These are phyloP conservation scores for Okamejei kenojei DNA, from an alignment of 2,797 vertebrate species.

Conservation along the genomic window DNA sequence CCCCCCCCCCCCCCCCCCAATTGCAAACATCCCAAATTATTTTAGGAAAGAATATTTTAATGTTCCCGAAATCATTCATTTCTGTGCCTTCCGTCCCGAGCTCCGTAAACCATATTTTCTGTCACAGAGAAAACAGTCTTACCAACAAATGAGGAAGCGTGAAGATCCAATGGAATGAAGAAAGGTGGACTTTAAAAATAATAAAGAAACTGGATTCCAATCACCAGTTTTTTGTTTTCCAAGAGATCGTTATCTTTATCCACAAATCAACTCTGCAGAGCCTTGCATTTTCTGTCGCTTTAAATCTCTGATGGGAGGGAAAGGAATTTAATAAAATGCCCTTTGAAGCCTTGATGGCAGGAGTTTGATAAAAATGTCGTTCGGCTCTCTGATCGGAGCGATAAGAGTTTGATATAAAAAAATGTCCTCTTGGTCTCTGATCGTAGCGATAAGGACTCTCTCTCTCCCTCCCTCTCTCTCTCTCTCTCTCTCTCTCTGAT, in stretches of 20 bases:
- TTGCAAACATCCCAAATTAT: background rate
- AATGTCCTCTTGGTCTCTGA: conserved; percentile 13
- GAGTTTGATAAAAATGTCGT: conserved; percentile 22
- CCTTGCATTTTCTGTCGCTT: conserved; percentile 33
- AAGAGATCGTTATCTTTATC: conserved; percentile 35
- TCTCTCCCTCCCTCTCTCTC: conserved; percentile 34
- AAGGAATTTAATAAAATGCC: conserved; percentile 32
- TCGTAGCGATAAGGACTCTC: conserved; percentile 16
- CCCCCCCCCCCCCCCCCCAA: no score
- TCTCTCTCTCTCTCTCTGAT: conserved; percentile 42
- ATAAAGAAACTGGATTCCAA: conserved; percentile 16
- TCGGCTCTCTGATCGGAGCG: conserved; percentile 24
- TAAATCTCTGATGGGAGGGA: conserved; percentile 21
- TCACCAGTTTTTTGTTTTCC: background rate
- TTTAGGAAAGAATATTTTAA: background rate
- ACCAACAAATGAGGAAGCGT: conserved; percentile 24
- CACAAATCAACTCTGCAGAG: conserved; percentile 23
- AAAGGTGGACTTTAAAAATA: conserved; percentile 7
- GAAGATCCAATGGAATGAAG: conserved; percentile 26
- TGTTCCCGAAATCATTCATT: background rate
- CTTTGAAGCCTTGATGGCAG: conserved; percentile 24
- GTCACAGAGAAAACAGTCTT: conserved; percentile 11
- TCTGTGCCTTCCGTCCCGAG: background rate
- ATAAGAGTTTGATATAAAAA: conserved; percentile 36
- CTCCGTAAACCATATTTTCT: background rate